Percentiles rank a stretch among this genome's conserved stretches.
phyloP scores from a whole-genome alignment of 2,797 vertebrate genomes.

The Cuculus canorus region DNA sequence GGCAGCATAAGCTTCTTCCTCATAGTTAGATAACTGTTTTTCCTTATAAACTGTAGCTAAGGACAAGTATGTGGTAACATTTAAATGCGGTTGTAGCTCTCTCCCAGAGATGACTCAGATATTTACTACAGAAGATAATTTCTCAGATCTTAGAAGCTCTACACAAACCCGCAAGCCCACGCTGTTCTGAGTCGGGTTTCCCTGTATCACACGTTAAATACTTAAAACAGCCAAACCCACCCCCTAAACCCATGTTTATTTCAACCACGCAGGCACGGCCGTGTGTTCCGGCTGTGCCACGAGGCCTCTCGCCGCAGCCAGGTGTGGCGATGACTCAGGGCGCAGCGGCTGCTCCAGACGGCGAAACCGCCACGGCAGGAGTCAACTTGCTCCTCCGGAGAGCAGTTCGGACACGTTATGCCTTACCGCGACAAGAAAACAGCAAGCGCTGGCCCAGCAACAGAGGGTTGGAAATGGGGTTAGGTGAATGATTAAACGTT shows the following conservation, averaged over 20 bases:
- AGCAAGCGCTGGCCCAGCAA: accelerated
- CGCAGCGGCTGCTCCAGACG: background rate
- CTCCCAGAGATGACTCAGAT: background rate
- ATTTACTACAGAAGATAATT: background rate
- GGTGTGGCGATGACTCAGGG: background rate
- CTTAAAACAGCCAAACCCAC: background rate
- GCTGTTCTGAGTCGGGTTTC: accelerated
- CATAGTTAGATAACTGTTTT: background rate
- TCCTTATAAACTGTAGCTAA: background rate
- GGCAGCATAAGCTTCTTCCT: accelerated
- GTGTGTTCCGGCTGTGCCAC: accelerated
- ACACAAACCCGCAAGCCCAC: background rate
- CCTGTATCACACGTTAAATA: background rate
- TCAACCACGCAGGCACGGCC: background rate
- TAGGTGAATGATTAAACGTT: accelerated
- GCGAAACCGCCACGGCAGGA: accelerated
- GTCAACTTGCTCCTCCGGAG: accelerated
- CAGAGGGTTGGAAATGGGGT: accelerated
- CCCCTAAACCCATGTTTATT: background rate
- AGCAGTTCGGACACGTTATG: accelerated
- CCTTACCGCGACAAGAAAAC: accelerated
- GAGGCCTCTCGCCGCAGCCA: background rate
- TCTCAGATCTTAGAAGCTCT: background rate
- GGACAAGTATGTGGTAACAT: accelerated
- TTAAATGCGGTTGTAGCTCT: background rate